A percentile compares a stretch with the other conserved stretches of the same genome.
Evolutionary conservation across 2,888 invertebrate species (phyloP).

Genomic region (Morpho deidamia): DNA sequence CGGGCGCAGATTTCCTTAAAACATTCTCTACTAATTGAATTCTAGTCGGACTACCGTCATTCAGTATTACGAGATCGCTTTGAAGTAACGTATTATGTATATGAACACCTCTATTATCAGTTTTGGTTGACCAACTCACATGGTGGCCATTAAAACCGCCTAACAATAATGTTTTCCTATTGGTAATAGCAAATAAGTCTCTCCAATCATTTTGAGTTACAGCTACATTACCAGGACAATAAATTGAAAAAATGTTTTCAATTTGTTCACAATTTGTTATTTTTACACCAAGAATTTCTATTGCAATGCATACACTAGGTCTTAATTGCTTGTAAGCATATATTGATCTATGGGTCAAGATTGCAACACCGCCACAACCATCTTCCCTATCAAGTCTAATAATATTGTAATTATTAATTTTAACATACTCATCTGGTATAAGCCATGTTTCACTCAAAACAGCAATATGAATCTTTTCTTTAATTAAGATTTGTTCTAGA

Average conservation of each 20-base stretch:
- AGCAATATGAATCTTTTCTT: conserved; percentile 29
- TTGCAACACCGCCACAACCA: conserved; percentile 29
- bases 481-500: conserved; percentile 20
- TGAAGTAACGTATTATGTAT: neutral
- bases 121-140: conserved; percentile 28
- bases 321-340: neutral
- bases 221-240: conserved; percentile 17
- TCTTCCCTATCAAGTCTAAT: conserved; percentile 25
- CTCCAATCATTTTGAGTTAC: conserved; percentile 26
- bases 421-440: conserved; percentile 15
- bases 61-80: neutral
- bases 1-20: neutral
- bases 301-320: neutral
- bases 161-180: conserved; percentile 17
- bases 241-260: conserved; percentile 22
- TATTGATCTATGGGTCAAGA: conserved; percentile 22
- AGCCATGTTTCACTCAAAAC: conserved; percentile 30
- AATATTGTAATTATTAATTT: conserved; percentile 23
- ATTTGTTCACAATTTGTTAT: neutral
- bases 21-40: neutral
- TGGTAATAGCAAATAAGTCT: conserved; percentile 8
- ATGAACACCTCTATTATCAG: conserved; percentile 17
- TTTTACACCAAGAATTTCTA: conserved; percentile 3
- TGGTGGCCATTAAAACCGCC: conserved; percentile 33
- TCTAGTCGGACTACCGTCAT: conserved; percentile 1